These are phyloP conservation scores for Hypsibius dujardini DNA, from an alignment of 1,140 invertebrate genomes.

Conservation along the genomic window DNA sequence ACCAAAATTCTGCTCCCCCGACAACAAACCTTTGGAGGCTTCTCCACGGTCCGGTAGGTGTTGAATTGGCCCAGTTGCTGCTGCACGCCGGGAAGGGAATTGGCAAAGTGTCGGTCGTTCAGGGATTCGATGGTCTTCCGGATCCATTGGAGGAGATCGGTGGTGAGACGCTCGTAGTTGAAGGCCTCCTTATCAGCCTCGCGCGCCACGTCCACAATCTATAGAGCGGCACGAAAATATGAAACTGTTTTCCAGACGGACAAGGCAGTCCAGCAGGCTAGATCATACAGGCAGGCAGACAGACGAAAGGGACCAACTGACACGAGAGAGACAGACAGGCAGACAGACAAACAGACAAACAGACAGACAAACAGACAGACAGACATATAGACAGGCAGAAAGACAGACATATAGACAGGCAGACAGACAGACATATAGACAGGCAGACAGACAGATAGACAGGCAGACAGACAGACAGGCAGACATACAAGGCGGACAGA, in stretches of 20 bases:
- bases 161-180: conserved; percentile 88
- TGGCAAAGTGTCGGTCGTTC: conserved; percentile 83
- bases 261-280: not conserved
- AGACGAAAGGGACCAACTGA: not conserved
- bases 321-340: not conserved
- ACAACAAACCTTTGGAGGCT: conserved; percentile 63
- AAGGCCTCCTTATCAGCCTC: conserved; percentile 61
- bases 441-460: not conserved
- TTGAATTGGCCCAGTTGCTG: conserved; percentile 88
- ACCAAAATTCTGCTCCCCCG: conserved; percentile 19
- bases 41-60: conserved; percentile 91
- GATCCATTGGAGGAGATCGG: conserved; percentile 89
- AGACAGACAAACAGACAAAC: not conserved
- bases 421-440: conserved; percentile 1
- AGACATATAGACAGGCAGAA: not conserved
- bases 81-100: conserved; percentile 83
- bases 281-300: not conserved
- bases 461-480: not conserved
- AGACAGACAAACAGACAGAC: not conserved
- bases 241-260: no score
- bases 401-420: not conserved
- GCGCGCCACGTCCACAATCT: conserved; percentile 89
- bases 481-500: not conserved
- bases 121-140: conserved; percentile 77
- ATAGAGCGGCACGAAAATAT: conserved; percentile 4